Percentiles rank a stretch among this genome's conserved stretches.
Conservation (phyloP, 2,113 vertebrate genomes). For the Polyodon spathula region DNA sequence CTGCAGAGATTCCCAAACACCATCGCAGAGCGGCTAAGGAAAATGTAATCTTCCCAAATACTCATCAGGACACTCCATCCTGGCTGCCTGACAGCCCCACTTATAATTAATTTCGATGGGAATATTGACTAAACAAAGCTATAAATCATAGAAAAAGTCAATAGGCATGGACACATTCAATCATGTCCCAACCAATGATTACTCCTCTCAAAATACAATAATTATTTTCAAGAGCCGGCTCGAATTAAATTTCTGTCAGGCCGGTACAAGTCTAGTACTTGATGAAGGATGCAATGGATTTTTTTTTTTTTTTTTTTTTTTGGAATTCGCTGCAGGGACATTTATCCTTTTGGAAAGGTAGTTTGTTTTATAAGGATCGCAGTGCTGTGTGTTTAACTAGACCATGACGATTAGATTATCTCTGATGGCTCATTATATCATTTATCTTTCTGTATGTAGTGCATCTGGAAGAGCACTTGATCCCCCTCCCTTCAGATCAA, state of each 20-base stretch:
- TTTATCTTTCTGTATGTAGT: constrained; percentile 58
- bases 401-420: constrained; percentile 85
- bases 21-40: constrained; percentile 65
- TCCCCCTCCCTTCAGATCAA: constrained; percentile 18
- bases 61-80: constrained; percentile 98
- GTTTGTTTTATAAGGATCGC: constrained; percentile 87
- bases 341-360: constrained; percentile 83
- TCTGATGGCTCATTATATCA: constrained; percentile 69
- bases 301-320: constrained; percentile 43
- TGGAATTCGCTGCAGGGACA: constrained; percentile 62
- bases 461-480: constrained; percentile 37
- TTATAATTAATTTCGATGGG: constrained; percentile 99
- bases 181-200: constrained; percentile 99
- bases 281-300: constrained; percentile 95
- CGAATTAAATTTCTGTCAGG: constrained; percentile 99
- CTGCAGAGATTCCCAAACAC: constrained; percentile 56
- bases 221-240: constrained; percentile 99
- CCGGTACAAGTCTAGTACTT: constrained; percentile 86
- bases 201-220: constrained; percentile 99
- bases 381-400: constrained; percentile 78
- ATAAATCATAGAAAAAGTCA: constrained; percentile 99
- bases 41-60: constrained; percentile 99
- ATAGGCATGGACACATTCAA: constrained; percentile 99
- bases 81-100: constrained; percentile 83
- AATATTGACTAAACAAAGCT: constrained; percentile 99